phyloP scores from a whole-genome alignment of 2,113 vertebrate species.

The Aspidoscelis tigris region DNA sequence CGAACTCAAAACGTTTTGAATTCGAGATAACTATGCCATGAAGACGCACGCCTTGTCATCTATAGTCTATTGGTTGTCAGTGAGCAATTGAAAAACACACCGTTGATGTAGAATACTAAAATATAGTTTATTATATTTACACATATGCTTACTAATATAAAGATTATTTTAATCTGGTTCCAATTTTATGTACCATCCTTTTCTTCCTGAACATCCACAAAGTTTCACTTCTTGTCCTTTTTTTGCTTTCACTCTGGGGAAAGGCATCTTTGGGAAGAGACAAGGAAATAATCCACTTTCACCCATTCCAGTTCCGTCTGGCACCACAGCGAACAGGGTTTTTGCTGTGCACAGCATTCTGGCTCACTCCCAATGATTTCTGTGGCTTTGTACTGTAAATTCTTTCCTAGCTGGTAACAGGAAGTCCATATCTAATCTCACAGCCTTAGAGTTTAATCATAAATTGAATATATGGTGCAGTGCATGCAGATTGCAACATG shows the following conservation, averaged over 20 bases:
- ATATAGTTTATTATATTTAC: neutral
- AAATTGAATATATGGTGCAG: conserved; percentile 17
- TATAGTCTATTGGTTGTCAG: neutral
- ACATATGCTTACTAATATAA: neutral
- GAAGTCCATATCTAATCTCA: conserved; percentile 38
- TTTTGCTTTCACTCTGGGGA: conserved; percentile 4
- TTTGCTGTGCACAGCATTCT: conserved; percentile 32
- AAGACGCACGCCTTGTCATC: neutral
- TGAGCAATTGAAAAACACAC: neutral
- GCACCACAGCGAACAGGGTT: neutral
- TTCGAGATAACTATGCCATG: too few relatives aligned
- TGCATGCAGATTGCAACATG: neutral
- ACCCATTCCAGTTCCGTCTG: neutral
- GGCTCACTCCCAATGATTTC: conserved; percentile 22
- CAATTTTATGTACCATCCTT: neutral
- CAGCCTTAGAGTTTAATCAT: conserved; percentile 26
- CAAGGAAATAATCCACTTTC: neutral
- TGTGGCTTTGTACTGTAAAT: conserved; percentile 14
- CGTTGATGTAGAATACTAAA: neutral
- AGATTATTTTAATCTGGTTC: neutral
- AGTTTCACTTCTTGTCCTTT: conserved; percentile 9
- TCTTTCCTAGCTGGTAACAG: conserved; percentile 29
- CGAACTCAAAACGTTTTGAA: too few relatives aligned
- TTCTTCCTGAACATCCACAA: neutral
- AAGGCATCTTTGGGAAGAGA: neutral